Percentiles rank a stretch among this genome's conserved stretches.
Conservation (phyloP, 2,797 vertebrate species). For the Ctenosaura bakeri region DNA sequence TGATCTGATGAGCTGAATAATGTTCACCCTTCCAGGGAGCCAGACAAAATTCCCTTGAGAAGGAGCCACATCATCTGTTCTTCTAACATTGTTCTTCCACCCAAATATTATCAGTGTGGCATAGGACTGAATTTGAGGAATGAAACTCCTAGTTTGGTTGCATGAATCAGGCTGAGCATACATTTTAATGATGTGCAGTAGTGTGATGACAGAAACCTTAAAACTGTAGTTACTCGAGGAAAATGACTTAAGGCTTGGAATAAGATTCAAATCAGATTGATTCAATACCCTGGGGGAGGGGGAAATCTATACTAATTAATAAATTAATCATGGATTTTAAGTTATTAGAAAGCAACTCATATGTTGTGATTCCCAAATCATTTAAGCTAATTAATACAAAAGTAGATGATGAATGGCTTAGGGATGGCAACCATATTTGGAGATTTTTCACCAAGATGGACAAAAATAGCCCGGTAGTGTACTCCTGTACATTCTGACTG, state of each 20-base stretch:
- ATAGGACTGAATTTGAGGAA: not conserved
- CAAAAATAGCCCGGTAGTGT: not conserved
- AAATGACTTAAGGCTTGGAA: not conserved
- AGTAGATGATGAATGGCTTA: not conserved
- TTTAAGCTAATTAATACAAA: not conserved
- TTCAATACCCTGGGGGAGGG: not conserved
- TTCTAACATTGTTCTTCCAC: not conserved
- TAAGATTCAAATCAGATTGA: not conserved
- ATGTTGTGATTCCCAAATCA: not conserved
- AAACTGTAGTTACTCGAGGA: not conserved
- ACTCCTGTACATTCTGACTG: not conserved
- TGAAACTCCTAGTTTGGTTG: not conserved
- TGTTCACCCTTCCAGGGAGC: not conserved
- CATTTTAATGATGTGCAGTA: not conserved
- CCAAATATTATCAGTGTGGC: not conserved
- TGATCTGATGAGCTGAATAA: not conserved
- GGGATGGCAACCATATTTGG: not conserved
- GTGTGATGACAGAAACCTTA: not conserved
- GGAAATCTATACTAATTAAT: not conserved
- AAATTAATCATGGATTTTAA: not conserved
- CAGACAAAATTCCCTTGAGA: not conserved
- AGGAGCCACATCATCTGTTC: not conserved
- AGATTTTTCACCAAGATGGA: not conserved
- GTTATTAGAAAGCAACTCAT: slow-evolving; percentile 6
- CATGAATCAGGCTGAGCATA: not conserved